Conservation (phyloP, 2,113 vertebrate species). For the Raphicerus campestris region DNA sequence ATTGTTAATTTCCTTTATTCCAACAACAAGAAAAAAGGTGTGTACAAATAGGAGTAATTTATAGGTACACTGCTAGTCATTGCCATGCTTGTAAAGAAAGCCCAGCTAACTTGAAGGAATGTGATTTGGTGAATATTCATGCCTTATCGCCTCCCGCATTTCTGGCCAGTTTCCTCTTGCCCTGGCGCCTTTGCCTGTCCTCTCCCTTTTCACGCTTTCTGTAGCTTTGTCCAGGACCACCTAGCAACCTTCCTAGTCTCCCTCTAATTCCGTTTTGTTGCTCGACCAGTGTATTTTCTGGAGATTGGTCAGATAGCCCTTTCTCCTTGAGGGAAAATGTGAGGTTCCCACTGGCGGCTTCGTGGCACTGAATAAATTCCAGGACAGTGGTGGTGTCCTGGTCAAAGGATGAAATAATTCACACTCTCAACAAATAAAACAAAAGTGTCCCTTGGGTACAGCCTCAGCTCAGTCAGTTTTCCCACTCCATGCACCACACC, state of each 20-base stretch:
- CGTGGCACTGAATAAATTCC: neutral
- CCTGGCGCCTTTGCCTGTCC: neutral
- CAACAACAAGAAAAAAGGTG: neutral
- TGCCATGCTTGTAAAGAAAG: neutral
- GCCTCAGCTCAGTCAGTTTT: neutral
- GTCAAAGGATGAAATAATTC: neutral
- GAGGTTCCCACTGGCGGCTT: neutral
- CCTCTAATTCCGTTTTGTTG: neutral
- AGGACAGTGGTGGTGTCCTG: neutral
- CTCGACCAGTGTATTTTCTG: neutral
- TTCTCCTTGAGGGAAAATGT: neutral
- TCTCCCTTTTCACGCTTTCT: neutral
- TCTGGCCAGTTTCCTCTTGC: neutral
- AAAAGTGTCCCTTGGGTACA: neutral
- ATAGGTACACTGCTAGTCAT: neutral
- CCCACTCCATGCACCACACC: neutral
- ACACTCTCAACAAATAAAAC: neutral
- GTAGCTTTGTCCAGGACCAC: neutral
- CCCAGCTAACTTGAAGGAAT: neutral
- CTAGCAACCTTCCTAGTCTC: neutral
- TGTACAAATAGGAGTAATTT: neutral
- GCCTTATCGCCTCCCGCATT: neutral
- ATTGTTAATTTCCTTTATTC: neutral
- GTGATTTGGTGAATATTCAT: neutral
- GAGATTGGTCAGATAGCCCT: neutral